Evolutionary conservation across 2,113 vertebrate genomes (phyloP), one percentile per base, ranked within the genome.

Genomic region (Dromas ardeola): DNA sequence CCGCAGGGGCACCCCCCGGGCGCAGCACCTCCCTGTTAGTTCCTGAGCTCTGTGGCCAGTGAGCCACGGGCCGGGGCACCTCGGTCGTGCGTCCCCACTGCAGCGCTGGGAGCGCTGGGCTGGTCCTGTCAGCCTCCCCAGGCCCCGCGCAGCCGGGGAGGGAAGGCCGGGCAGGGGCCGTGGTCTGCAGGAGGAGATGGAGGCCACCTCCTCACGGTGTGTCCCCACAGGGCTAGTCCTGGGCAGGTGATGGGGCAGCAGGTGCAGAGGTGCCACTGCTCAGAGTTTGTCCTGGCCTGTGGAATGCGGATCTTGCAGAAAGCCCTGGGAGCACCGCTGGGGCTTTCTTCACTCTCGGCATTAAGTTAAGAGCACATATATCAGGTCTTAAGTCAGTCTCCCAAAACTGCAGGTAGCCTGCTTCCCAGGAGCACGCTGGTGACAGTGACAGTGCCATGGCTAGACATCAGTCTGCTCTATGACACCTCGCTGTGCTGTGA

Each of bases 71-170:
- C 53, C 53, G 3, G 53, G 53, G 38, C 36, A 1, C 16, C 18
- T 20, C 5, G 19, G 32, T 34, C 6, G 15, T 12, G 34, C 43
- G 21, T 26, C 52, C 30, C 29, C 77, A 15, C 7, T 1, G 15
- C 47, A 5, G 40, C 66, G 4, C 56, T 14, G 67, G 58, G 9
- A 15, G n/a, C n/a, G 5, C 58, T 20, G 78, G 12, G 22, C 21
- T 8, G 34, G 9, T 19, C 47, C 72, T 13, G 15, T 13, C 13
- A 1, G 26, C 6, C 7, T 18, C 40, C 20, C 21, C 16, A 4
- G 5, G 45, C 42, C 43, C 6, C 0, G 15, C 6, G 4, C 36
- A 7, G 22, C 26, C 21, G 1, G 7, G 36, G 32, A 15, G 23
- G 53, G 40, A 30, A 20, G 19, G 32, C 26, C 21, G 58, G 56